These are phyloP conservation scores for Scaptodrosophila lebanonensis DNA, from an alignment of 1,140 invertebrate species.

Conservation along the genomic window DNA sequence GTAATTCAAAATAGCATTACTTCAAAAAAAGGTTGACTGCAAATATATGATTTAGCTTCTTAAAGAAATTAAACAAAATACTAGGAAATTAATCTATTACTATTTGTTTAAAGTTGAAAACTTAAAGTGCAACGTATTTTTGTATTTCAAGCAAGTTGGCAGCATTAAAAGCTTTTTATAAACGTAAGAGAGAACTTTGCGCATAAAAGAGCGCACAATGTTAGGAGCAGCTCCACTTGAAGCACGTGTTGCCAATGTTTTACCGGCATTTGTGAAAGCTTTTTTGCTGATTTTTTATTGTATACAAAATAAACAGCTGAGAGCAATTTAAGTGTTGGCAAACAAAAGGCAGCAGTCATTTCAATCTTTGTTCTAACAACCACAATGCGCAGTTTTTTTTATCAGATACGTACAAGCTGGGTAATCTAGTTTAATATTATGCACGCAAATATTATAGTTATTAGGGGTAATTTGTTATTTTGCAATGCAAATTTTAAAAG, in stretches of 20 bases:
- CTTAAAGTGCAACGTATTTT: constrained; percentile 4
- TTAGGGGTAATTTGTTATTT: too few species aligned
- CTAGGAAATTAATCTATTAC: too few species aligned
- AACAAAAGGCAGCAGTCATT: too few species aligned
- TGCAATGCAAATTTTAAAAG: too few species aligned
- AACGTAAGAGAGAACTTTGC: too few species aligned
- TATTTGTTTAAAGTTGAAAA: background rate
- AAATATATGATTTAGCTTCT: background rate
- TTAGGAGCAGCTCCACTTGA: constrained; percentile 13
- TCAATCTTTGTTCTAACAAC: constrained; percentile 22
- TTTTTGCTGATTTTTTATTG: constrained; percentile 15
- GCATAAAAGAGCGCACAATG: background rate
- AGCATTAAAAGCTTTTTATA: background rate
- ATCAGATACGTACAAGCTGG: background rate
- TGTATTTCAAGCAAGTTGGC: constrained; percentile 12
- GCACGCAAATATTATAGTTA: too few species aligned
- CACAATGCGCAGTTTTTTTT: constrained; percentile 4
- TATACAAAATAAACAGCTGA: constrained; percentile 56
- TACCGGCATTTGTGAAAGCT: constrained; percentile 16
- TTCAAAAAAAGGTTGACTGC: background rate
- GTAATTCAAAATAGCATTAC: background rate
- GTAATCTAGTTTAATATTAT: too few species aligned
- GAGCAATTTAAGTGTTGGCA: constrained; percentile 19
- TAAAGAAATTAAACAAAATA: background rate
- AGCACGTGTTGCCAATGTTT: background rate